Base-by-base conservation (phyloP, 2,113 vertebrate species). In the Aegotheles bennettii region DNA sequence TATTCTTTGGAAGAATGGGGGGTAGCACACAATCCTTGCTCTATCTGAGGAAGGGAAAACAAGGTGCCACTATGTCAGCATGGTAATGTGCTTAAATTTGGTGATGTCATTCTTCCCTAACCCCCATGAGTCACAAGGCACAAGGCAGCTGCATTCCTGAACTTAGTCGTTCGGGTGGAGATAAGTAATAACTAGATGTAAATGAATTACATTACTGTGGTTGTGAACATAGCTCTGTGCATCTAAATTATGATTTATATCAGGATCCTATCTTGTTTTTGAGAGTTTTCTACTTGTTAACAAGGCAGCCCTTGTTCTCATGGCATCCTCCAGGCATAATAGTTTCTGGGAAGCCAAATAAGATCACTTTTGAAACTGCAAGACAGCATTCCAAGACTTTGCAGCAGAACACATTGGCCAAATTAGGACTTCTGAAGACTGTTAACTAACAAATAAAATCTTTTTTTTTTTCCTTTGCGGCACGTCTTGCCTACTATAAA, bases 241-340 rank as follows among this genome's bases (percentile, higher is more conserved):
- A 97, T 97, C 98, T 98, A 99, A 98, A 98, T 98, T 98, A 99
- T 99, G 99, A 99, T 99, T 99, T 99, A 99, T 99, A 99, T 99
- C 98, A 97, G 96, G 98, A 98, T 98, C 98, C 98, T 98, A 98
- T 99, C 98, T 99, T 98, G 95, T 97, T 97, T 98, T 97, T 93
- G 97, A 98, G 98, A 97, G 97, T 98, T 96, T 96, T 96, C 94
- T 98, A 94, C 97, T 96, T 96, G 98, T 97, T 98, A 99, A 99
- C 99, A 99, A 99, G 98, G 98, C 98, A 96, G 94, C 96, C 97
- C 98, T 99, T 99, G 99, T 99, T 99, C 98, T 94, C 90, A 84
- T 96, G 96, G 97, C 97, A 98, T 98, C 98, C 98, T 98, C 97
- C 95, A 94, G 98, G 98, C 99, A 98, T 97, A 97, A 98, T 97